phyloP scores from a whole-genome alignment of 2,888 invertebrate species.

The Timema cristinae region DNA sequence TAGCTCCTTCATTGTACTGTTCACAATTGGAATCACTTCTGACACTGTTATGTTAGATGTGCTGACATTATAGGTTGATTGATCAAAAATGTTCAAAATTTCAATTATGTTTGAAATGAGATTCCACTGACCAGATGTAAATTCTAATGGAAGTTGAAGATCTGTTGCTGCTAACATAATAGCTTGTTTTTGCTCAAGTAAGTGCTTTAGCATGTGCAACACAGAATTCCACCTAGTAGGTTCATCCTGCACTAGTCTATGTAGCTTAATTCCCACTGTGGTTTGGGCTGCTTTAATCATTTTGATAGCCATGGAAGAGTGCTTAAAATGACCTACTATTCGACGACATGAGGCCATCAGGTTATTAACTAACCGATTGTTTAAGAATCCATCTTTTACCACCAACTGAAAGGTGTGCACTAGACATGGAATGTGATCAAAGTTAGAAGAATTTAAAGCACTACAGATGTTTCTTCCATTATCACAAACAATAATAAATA shows the following conservation, averaged over 20 bases:
- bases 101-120: not conserved
- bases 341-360: conserved; percentile 5
- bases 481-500: conserved; percentile 2
- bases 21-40: not conserved
- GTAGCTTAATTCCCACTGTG: not conserved
- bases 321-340: conserved; percentile 16
- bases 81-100: not conserved
- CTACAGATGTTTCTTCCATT: not conserved
- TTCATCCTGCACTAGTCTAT: too few species aligned
- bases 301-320: conserved; percentile 1
- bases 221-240: not conserved
- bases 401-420: not conserved
- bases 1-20: not conserved
- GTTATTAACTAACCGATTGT: not conserved
- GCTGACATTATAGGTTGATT: not conserved
- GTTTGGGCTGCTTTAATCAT: conserved; percentile 1
- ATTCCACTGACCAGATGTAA: not conserved
- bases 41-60: not conserved
- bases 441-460: not conserved
- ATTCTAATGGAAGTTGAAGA: not conserved
- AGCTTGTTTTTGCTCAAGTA: not conserved
- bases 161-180: not conserved
- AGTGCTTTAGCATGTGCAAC: not conserved
- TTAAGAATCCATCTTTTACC: conserved; percentile 1
- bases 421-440: conserved; percentile 2